Conservation (phyloP, 2,888 invertebrate species). For the Dromius quadrimaculatus region DNA sequence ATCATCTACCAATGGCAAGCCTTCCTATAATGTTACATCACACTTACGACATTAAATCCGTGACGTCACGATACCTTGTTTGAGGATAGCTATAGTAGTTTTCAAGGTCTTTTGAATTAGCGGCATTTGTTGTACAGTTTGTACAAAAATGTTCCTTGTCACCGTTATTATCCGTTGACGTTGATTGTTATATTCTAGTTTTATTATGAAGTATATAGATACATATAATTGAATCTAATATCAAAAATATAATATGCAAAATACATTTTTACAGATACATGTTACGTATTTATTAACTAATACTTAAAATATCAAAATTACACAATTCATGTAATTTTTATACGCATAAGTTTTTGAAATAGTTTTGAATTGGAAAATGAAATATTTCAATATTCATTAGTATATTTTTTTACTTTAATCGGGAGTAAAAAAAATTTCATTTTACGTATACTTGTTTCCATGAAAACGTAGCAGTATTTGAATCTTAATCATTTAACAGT, state of each 20-base stretch:
- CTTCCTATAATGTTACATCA: slow-evolving; percentile 61
- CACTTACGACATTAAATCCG: slow-evolving; percentile 65
- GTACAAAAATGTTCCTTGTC: slow-evolving; percentile 31
- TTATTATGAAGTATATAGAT: no score
- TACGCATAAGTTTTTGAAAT: no score
- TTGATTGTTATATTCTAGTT: neutral
- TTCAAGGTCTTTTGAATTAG: slow-evolving; percentile 65
- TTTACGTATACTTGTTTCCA: neutral
- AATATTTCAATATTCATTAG: no score
- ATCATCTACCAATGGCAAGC: slow-evolving; percentile 64
- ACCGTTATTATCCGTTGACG: neutral
- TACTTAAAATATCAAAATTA: no score
- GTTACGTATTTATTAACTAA: no score
- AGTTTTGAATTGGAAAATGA: no score
- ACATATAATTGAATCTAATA: neutral
- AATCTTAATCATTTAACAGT: neutral
- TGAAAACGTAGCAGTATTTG: slow-evolving; percentile 1
- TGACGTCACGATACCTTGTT: slow-evolving; percentile 64
- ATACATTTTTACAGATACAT: no score
- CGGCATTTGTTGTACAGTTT: slow-evolving; percentile 54
- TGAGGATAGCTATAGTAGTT: slow-evolving; percentile 64
- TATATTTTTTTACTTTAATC: no score
- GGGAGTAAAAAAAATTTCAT: no score
- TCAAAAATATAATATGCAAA: no score
- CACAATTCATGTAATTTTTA: no score